Evolutionary conservation across 2,113 vertebrate genomes (phyloP), one percentile per base, ranked within the genome.

Genomic region (Taurulus bubalis): DNA sequence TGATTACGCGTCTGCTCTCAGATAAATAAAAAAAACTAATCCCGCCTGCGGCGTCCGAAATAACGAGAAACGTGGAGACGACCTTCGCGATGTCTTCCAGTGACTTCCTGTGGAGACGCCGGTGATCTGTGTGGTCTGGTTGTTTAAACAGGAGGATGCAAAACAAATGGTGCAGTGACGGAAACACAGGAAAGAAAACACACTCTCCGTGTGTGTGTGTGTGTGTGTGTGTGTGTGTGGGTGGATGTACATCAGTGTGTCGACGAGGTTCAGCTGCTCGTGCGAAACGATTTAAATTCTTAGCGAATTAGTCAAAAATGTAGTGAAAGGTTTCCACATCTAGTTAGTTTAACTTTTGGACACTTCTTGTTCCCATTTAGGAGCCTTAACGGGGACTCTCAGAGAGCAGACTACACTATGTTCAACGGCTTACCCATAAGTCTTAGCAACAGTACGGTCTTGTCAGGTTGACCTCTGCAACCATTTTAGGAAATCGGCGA

Each of bases 41-140:
- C 11, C 15, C 1, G n/a, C 55, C 68, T 15, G 18, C 40, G 0
- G 60, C 32, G 20, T 51, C 2, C 45, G 59, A 56, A 65, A 65
- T 18, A 47, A 71, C 18, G 32, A 6, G 49, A 38, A 71, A 14
- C 53, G 60, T 0, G 11, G 12, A 22, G 30, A 20, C 28, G 49
- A 77, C 63, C 55, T 15, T 49, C 28, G 30, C 1, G 4, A 6
- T n/a, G 68, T 69, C 53, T 69, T 42, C 60, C 4, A 2, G 0
- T 12, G 28, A 58, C 85, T 87, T 84, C 85, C 85, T 74, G 72
- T 26, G 0, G 63, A 74, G 58, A 47, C 0, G 0, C 15, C 0
- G 11, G n/a, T 15, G 65, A 26, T n/a, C 67, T 82, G 75, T 82
- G 82, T 76, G 79, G 62, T 68, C 75, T 58, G 22, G 5, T 32